These are phyloP conservation scores for Drosophila azteca DNA, from an alignment of 1,140 invertebrate genomes.

Conservation along the genomic window DNA sequence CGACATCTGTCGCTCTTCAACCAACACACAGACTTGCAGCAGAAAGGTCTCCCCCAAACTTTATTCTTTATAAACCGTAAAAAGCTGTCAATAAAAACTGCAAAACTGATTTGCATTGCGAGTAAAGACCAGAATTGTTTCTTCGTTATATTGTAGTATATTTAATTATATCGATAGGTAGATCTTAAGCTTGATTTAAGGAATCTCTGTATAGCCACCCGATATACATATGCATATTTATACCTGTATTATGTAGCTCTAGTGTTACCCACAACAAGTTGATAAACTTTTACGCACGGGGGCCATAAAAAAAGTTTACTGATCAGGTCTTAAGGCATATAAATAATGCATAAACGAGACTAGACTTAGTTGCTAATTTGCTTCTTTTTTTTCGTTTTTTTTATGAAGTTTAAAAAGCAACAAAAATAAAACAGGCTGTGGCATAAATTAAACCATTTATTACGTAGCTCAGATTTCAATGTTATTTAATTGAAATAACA, in stretches of 20 bases:
- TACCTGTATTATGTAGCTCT: slow-evolving; percentile 35
- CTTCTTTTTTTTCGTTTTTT: slow-evolving; percentile 34
- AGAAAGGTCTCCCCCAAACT: background rate
- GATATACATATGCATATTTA: slow-evolving; percentile 40
- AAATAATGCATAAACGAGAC: slow-evolving; percentile 63
- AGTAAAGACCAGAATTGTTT: background rate
- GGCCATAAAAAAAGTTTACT: slow-evolving; percentile 40
- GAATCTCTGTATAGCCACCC: slow-evolving; percentile 3
- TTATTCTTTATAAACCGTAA: background rate
- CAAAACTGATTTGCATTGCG: background rate
- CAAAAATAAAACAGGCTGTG: slow-evolving; percentile 4
- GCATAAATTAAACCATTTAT: slow-evolving; percentile 68
- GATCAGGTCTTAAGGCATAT: slow-evolving; percentile 36
- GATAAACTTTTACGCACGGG: slow-evolving; percentile 39
- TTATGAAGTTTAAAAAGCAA: slow-evolving; percentile 32
- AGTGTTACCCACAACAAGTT: slow-evolving; percentile 47
- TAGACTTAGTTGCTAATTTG: slow-evolving; percentile 54
- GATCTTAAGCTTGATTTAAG: slow-evolving; percentile 27
- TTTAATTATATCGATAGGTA: slow-evolving; percentile 6
- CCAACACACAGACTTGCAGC: too few relatives aligned
- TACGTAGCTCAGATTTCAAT: slow-evolving; percentile 33
- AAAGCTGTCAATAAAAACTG: background rate
- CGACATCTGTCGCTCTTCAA: too few relatives aligned
- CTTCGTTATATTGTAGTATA: background rate
- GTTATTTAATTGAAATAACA: slow-evolving; percentile 63